phyloP scores from a whole-genome alignment of 64 coral and sea anemone genomes.

The Actinia tenebrosa region DNA sequence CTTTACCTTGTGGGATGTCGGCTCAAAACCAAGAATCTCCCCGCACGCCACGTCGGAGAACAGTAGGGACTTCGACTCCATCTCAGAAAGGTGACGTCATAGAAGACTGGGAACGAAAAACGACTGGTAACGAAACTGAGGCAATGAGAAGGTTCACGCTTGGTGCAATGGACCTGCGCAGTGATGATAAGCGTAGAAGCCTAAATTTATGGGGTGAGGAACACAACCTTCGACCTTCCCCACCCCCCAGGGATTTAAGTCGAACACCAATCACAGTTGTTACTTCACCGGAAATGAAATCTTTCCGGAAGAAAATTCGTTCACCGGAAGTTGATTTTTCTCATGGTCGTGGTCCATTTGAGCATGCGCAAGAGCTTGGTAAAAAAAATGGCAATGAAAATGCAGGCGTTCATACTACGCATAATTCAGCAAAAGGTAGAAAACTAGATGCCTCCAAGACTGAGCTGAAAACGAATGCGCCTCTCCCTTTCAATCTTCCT shows the following conservation, averaged over 20 bases:
- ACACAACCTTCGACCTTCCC: neutral
- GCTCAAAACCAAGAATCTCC: neutral
- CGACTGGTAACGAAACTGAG: neutral
- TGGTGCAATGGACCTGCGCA: neutral
- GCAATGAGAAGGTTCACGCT: neutral
- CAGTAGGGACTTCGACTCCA: neutral
- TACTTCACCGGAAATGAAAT: constrained; percentile 1
- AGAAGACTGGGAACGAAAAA: constrained; percentile 3
- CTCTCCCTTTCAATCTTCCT: neutral
- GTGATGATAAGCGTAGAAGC: neutral
- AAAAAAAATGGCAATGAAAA: neutral
- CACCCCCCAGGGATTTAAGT: constrained; percentile 1
- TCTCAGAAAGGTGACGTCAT: neutral
- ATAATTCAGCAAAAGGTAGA: neutral
- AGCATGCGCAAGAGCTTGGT: neutral
- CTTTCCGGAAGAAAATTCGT: neutral
- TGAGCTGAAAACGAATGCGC: neutral
- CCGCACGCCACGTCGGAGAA: neutral
- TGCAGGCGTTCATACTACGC: neutral
- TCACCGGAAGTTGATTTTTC: neutral
- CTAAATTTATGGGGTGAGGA: neutral
- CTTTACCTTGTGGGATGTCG: neutral
- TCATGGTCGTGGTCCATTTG: neutral
- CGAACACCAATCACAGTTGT: neutral
- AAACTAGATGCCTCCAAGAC: neutral